A percentile compares a stretch with the other conserved stretches of the same genome.
Conservation (phyloP, 2,797 vertebrate species). For the Scolopax rusticola region DNA sequence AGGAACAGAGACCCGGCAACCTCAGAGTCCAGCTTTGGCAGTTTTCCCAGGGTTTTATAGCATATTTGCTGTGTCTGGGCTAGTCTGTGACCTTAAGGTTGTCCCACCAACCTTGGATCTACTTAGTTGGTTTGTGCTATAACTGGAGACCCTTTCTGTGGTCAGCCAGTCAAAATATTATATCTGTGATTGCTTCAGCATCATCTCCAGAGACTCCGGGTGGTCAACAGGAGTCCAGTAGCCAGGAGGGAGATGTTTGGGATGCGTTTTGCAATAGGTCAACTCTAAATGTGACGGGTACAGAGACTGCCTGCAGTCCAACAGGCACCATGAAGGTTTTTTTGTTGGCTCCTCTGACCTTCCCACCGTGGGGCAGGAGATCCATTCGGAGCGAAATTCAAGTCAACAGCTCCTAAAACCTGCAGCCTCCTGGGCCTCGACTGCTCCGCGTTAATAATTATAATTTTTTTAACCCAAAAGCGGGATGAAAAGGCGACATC, state of each 20-base stretch:
- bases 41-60: background rate
- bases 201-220: background rate
- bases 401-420: background rate
- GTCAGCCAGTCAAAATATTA: conserved; percentile 22
- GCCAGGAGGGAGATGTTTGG: background rate
- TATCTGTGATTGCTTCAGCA: conserved; percentile 30
- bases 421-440: background rate
- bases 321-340: background rate
- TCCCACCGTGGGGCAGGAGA: accelerated
- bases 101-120: background rate
- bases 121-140: background rate
- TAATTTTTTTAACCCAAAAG: accelerated
- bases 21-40: background rate
- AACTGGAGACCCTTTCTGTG: background rate
- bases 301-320: background rate
- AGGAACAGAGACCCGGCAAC: background rate
- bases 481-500: background rate
- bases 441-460: background rate
- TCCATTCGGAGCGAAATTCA: background rate
- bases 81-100: background rate
- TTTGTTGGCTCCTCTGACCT: background rate
- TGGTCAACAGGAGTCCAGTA: background rate
- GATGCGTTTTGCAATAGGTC: conserved; percentile 25
- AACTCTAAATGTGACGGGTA: background rate
- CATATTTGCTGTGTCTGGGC: background rate